Evolutionary conservation across 2,888 invertebrate genomes (phyloP).

Genomic region (Drosophila kuntzei): DNA sequence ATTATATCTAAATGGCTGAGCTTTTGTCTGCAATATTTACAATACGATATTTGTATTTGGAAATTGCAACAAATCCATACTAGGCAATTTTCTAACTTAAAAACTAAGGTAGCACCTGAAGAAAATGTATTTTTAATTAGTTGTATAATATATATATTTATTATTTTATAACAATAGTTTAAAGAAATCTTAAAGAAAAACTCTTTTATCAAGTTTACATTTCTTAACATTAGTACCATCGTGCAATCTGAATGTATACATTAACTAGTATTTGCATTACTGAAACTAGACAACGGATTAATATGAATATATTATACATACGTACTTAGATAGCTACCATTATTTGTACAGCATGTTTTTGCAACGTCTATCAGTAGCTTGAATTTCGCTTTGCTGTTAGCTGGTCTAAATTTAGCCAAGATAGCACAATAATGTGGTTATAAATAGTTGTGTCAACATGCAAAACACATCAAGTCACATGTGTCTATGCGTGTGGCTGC

Average conservation of each 20-base stretch:
- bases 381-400: slow-evolving; percentile 54
- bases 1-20: slow-evolving; percentile 44
- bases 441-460: slow-evolving; percentile 76
- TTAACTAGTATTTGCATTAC: neutral
- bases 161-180: no score
- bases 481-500: slow-evolving; percentile 35
- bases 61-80: slow-evolving; percentile 15
- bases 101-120: neutral
- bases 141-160: no score
- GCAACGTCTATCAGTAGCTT: slow-evolving; percentile 64
- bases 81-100: neutral
- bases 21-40: slow-evolving; percentile 30
- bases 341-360: slow-evolving; percentile 74
- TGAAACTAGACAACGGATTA: slow-evolving; percentile 4
- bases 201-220: neutral
- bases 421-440: slow-evolving; percentile 67
- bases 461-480: slow-evolving; percentile 59
- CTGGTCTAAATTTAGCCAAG: slow-evolving; percentile 75
- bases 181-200: no score
- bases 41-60: neutral
- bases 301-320: slow-evolving; percentile 8
- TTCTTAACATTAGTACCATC: neutral
- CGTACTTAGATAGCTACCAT: slow-evolving; percentile 33
- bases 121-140: no score
- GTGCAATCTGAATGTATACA: neutral